Percentiles rank a stretch among this genome's conserved stretches.
These are phyloP conservation scores for Metridium senile DNA, from an alignment of 92 coral and sea anemone genomes.

Conservation along the genomic window DNA sequence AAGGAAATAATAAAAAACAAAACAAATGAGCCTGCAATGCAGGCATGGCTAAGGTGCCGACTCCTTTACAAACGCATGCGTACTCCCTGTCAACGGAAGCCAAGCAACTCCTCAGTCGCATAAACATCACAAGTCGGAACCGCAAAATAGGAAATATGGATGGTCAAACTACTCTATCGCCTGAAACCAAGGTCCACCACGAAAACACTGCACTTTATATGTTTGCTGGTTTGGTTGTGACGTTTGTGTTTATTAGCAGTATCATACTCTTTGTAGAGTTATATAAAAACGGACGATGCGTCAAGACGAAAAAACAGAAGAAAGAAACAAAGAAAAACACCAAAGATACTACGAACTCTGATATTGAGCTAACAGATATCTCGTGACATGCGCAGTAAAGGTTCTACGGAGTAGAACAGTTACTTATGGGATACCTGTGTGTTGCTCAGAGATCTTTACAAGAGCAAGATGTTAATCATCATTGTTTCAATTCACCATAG, in stretches of 20 bases:
- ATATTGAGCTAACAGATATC: constrained; percentile 70
- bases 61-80: constrained; percentile 37
- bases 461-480: too few relatives aligned
- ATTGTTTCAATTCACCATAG: too few relatives aligned
- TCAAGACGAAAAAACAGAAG: constrained; percentile 46
- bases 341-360: constrained; percentile 34
- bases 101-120: constrained; percentile 29
- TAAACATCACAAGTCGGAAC: constrained; percentile 48
- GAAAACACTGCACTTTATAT: constrained; percentile 95
- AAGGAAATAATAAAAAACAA: neutral
- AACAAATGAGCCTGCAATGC: constrained; percentile 41
- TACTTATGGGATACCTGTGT: too few relatives aligned
- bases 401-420: neutral
- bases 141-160: constrained; percentile 52
- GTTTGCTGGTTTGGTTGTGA: constrained; percentile 97
- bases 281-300: constrained; percentile 88
- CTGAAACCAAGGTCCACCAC: constrained; percentile 82
- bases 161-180: constrained; percentile 56
- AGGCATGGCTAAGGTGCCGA: constrained; percentile 40
- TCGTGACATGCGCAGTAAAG: constrained; percentile 28
- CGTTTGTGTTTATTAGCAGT: constrained; percentile 85
- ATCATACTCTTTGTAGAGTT: constrained; percentile 89
- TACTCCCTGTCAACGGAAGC: constrained; percentile 31
- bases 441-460: too few relatives aligned
- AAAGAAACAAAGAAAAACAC: constrained; percentile 56